Evolutionary conservation across 2,113 vertebrate genomes (phyloP).

Genomic region (Takifugu flavidus): DNA sequence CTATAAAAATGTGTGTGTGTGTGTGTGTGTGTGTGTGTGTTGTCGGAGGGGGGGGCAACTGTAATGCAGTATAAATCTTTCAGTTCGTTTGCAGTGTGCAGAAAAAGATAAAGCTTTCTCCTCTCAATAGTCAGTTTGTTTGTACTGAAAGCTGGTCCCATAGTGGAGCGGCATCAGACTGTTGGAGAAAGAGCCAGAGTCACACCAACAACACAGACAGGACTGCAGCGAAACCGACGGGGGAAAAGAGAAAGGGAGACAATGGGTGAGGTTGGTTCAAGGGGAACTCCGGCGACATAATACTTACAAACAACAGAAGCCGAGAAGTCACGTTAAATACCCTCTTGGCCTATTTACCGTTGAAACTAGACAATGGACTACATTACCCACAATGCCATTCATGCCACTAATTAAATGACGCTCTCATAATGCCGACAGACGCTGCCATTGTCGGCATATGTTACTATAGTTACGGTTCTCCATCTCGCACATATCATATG

Average conservation of each 20-base stretch:
- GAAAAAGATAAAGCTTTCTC: neutral
- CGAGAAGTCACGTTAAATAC: no score
- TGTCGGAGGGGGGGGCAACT: no score
- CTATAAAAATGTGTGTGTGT: no score
- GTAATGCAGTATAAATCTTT: neutral
- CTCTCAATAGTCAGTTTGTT: constrained; percentile 52
- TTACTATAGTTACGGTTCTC: no score
- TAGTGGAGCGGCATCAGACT: constrained; percentile 44
- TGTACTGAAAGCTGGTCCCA: constrained; percentile 50
- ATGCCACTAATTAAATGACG: no score
- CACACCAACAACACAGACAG: constrained; percentile 65
- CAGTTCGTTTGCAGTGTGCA: neutral
- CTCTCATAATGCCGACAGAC: no score
- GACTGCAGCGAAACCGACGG: constrained; percentile 39
- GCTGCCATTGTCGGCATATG: no score
- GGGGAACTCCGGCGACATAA: neutral
- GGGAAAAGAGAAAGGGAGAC: neutral
- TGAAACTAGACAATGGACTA: neutral
- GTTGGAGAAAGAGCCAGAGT: constrained; percentile 55
- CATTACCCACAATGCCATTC: constrained; percentile 9
- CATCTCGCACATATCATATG: no score
- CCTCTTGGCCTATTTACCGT: no score
- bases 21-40: no score
- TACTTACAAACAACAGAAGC: no score
- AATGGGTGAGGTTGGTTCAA: constrained; percentile 17